Base-by-base conservation (phyloP, 2,113 vertebrate species). In the Sylvicapra grimmia region DNA sequence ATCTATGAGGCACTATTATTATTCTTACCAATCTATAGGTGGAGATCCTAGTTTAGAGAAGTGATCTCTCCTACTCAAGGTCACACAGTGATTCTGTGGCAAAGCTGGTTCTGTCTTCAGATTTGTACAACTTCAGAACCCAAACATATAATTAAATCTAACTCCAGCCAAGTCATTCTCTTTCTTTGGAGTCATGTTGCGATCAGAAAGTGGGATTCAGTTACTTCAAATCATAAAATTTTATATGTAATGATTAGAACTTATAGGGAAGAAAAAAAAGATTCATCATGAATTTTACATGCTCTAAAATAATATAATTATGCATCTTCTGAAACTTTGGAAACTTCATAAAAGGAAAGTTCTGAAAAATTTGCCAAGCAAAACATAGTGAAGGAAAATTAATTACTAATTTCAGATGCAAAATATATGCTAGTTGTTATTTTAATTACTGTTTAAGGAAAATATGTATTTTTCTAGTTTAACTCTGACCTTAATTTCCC, bases 301-400 rank as follows among this genome's bases (percentile, higher is more conserved):
- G 13, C n/a, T 59, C 84, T 27, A 83, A 96, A 96, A 87, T 92
- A 96, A 94, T 95, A 95, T 53, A 88, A 82, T 83, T 23, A 80
- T 51, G 16, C 8, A 79, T 93, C 92, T 91, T 83, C 44, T 86
- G n/a, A 97, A 96, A 90, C 79, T 53, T 83, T 36, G 51, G 19
- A 83, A n/a, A 83, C 25, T 89, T 90, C 47, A 79, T 44, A 91
- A 92, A 79, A 77, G 54, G 86, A 85, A 96, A 93, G 49, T 96
- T 84, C 27, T 72, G 18, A 54, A 86, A 82, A 91, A 72, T 89
- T 82, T 18, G 12, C 31, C 40, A 86, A 97, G 84, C 14, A 79
- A 96, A 25, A 86, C 82, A 92, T 88, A 58, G 49, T 85, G 31
- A 94, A 58, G 75, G 51, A 40, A 84, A 90, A 93, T 90, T 58